These are phyloP conservation scores for Laupala kohalensis DNA, from an alignment of 1,140 invertebrate genomes.

Conservation along the genomic window DNA sequence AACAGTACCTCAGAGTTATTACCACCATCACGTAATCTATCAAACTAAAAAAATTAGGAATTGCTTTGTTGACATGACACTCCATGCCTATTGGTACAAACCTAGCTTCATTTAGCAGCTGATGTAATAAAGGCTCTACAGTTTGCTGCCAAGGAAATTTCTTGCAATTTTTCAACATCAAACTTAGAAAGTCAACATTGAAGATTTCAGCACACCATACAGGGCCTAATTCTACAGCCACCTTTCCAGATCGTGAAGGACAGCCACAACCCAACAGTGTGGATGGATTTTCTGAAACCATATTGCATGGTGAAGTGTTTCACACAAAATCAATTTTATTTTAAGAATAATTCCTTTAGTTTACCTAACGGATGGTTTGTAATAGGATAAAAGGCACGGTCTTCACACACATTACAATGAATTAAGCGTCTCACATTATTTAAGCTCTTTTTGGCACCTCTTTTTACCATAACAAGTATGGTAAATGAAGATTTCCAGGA, in stretches of 20 bases:
- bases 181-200: conserved; percentile 2
- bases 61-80: too few species aligned
- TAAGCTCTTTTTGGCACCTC: conserved; percentile 25
- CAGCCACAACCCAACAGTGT: conserved; percentile 10
- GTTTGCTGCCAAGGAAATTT: background rate
- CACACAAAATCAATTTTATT: background rate
- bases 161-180: conserved; percentile 2
- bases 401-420: conserved; percentile 30
- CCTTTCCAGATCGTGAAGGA: conserved; percentile 8
- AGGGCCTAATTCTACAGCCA: conserved; percentile 9
- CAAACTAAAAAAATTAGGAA: too few species aligned
- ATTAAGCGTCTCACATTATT: conserved; percentile 21
- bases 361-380: conserved; percentile 3
- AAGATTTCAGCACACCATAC: conserved; percentile 13
- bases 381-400: conserved; percentile 25
- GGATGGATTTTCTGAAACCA: conserved; percentile 4
- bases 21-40: too few species aligned
- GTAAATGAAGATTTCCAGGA: conserved; percentile 25
- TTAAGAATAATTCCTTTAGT: background rate
- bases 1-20: too few species aligned
- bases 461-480: conserved; percentile 21
- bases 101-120: conserved; percentile 9
- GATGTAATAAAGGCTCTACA: background rate
- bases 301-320: background rate
- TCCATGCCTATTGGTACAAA: too few species aligned